Evolutionary conservation across 2,113 vertebrate genomes (phyloP), one percentile per base, ranked within the genome.

Genomic region (Dascyllus trimaculatus): DNA sequence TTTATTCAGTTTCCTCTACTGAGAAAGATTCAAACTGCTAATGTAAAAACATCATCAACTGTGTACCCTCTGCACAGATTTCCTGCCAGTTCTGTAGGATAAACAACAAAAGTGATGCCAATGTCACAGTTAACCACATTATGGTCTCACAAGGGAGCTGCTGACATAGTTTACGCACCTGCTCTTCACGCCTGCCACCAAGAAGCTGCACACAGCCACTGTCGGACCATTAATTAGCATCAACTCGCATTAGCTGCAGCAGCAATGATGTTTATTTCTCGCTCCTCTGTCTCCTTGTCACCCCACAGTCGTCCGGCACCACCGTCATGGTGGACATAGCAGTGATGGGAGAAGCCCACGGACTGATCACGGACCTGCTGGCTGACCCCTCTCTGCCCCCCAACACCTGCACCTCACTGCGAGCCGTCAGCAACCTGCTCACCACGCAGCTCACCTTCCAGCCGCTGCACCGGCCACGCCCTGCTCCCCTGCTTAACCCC

Each of bases 271-370:
- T 71, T 90, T 64, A 80, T 64, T 25, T 75, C 14, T 53, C 29
- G 4, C 59, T 5, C 68, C 0, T 74, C 65, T 72, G 32, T 80
- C 58, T 85, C 52, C 58, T 38, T 82, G 76, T 67, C 70, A 26
- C 62, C 40, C 25, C 58, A 15, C 57, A 99, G 98, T 97, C 96
- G 17, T 97, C 97, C 77, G 97, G 98, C 84, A 99, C 97, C 92
- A 98, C 96, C 18, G 96, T 99, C 80, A 96, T 95, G 14, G 98
- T 99, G 93, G 98, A 99, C 64, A 98, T 99, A 0, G 97, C 97
- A 0, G 97, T 99, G 88, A 99, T 99, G 98, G 98, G 98, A 10
- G 98, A 99, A 82, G 98, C 98, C 1, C 98, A 99, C 0, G 98
- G 98, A 11, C 96, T 99, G 64, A 98, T 99, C 84, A 96, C 97